Evolutionary conservation across 2,113 vertebrate species (phyloP), one percentile per base, ranked within the genome.

Genomic region (Proterorhinus semilunaris): DNA sequence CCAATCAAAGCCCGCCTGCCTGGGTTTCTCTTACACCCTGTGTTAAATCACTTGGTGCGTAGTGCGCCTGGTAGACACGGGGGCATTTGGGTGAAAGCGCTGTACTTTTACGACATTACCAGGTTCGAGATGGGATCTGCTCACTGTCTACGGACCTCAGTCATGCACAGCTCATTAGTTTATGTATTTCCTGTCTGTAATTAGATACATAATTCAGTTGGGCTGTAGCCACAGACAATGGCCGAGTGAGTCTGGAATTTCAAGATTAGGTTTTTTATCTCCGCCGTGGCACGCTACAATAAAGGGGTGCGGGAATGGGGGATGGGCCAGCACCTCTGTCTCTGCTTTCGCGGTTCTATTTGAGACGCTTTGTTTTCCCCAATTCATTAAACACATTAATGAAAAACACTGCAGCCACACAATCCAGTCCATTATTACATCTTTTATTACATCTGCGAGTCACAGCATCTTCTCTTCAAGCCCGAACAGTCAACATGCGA

Each of bases 1-100:
- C 82, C 72, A 87, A 73, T 88, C 84, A 83, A 73, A 74, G 64
- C 83, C 76, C 78, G 76, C 81, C 86, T 86, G 27, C 27, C 27
- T 36, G 27, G 67, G 80, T 84, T 82, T 76, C 77, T 81, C 82
- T 79, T 77, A 63, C 76, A 68, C 78, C 45, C 42, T 43, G 58
- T 16, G n/a, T 42, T 61, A 61, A 61, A 61, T 61, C 58, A 61
- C n/a, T 12, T 61, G 44, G 13, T 61, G 42, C 42, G 9, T 15
- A 44, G 42, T 61, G 58, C 58, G 44, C 42, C 12, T 59, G 57
- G 57, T 12, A 13, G 57, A 43, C 57, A 13, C 42, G 3, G 13
- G 12, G 27, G 57, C 42, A 44, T 42, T 16, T 16, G 13, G 43
- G 36, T 61, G 58, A 59, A 55, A 17, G 16, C 52, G 43, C 58